A percentile compares a stretch with the other conserved stretches of the same genome.
phyloP scores from a whole-genome alignment of 2,797 vertebrate genomes.

The Rhabdomys pumilio region DNA sequence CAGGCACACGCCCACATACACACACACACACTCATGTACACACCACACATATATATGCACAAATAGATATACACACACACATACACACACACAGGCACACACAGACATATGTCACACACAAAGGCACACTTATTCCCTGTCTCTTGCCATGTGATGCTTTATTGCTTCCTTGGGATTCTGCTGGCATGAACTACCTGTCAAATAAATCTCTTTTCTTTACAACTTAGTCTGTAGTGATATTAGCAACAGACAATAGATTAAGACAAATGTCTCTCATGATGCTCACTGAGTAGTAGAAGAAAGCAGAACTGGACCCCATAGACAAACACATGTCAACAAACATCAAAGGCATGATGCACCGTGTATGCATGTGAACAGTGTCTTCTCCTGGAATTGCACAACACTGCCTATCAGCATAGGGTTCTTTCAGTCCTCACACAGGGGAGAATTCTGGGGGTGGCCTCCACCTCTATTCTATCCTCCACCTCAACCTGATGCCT shows the following conservation, averaged over 20 bases:
- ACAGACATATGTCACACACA: neutral
- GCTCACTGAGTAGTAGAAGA: neutral
- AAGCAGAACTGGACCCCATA: neutral
- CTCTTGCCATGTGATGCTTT: neutral
- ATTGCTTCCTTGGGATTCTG: neutral
- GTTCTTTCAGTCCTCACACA: neutral
- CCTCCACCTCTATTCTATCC: constrained; percentile 10
- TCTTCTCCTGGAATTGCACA: neutral
- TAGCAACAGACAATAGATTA: neutral
- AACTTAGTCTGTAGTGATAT: neutral
- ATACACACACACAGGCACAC: neutral
- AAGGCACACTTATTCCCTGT: neutral
- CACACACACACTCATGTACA: neutral
- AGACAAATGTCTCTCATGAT: neutral
- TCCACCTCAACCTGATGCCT: neutral
- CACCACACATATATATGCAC: too few species aligned
- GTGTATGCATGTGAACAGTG: neutral
- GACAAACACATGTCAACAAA: neutral
- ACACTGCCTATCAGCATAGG: neutral
- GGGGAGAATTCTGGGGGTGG: neutral
- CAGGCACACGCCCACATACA: neutral
- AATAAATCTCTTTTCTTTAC: neutral
- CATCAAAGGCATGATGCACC: neutral
- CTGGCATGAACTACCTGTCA: neutral
- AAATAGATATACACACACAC: neutral